phyloP scores from a whole-genome alignment of 2,888 invertebrate species.

The Lasioglossum malachurum region DNA sequence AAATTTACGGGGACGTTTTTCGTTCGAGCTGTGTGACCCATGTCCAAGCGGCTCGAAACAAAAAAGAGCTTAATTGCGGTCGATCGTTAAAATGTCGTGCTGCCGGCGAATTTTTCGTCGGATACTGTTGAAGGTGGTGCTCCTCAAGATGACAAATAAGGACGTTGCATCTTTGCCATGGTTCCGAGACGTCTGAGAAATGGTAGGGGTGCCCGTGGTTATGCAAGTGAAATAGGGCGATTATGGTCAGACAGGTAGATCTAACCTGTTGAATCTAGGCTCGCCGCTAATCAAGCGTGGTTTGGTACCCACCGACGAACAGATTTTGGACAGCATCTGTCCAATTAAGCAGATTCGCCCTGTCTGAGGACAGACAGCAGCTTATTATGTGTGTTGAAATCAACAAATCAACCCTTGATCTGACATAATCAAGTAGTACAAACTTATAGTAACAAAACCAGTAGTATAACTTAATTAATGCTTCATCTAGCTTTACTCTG shows the following conservation, averaged over 20 bases:
- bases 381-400: background rate
- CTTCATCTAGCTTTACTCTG: background rate
- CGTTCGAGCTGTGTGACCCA: background rate
- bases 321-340: background rate
- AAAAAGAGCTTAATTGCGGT: slow-evolving; percentile 1
- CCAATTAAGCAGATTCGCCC: background rate
- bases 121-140: background rate
- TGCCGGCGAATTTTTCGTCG: background rate
- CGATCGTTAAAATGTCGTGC: background rate
- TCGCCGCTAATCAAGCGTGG: background rate
- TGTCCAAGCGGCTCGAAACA: background rate
- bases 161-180: no score
- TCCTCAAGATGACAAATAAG: background rate
- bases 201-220: background rate
- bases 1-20: slow-evolving; percentile 22
- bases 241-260: slow-evolving; percentile 9
- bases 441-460: background rate
- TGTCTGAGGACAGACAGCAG: background rate
- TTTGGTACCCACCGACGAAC: background rate
- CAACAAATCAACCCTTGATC: no score
- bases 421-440: background rate
- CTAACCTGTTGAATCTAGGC: background rate
- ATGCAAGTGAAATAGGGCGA: background rate
- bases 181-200: background rate
- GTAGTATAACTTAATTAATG: background rate